Evolutionary conservation across 2,888 invertebrate genomes (phyloP), one percentile per base, ranked within the genome.

Genomic region (Chymomyza caudatula): DNA sequence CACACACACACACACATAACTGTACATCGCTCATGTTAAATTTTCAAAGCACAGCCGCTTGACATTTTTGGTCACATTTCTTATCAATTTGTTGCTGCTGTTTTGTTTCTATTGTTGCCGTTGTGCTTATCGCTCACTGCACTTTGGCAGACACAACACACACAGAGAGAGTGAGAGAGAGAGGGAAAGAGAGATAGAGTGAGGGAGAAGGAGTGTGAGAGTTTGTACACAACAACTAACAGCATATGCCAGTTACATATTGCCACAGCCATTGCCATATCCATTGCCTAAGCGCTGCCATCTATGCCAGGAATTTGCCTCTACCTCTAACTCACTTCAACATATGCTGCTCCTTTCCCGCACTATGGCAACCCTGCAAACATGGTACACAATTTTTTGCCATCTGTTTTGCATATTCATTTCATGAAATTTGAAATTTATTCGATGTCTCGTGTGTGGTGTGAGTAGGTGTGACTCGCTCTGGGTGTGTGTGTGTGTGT

Each of bases 391-490:
- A 47, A n/a, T 47, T 47, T 47, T 47, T 59, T 59, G 60, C 69
- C 71, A 73, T 73, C 85, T 77, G 69, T 72, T 85, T 85, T 84
- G 79, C 79, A 82, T 77, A 82, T 85, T 77, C 85, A 82, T 77
- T 78, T 79, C 71, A 73, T 75, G 77, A 73, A 74, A 77, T 79
- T 78, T 85, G 58, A 77, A 78, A 80, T 86, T 77, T 77, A 77
- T 86, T 76, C 79, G 73, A 78, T 76, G 82, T 71, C 67, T 69
- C 70, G 63, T 74, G 70, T 69, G 71, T 60, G 37, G 29, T 37
- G 29, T 37, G 29, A 37, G 29, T 37, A 1, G 25, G 5, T 25
- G 5, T 25, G n/a, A 13, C 8, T 13, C 23, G 6, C 52, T 52
- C 20, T 19, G 11, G 0, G 3, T 53, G 53, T 22, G 22, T 22